Evolutionary conservation across 1,140 invertebrate genomes (phyloP).

Genomic region (Hylaeus anthracinus): DNA sequence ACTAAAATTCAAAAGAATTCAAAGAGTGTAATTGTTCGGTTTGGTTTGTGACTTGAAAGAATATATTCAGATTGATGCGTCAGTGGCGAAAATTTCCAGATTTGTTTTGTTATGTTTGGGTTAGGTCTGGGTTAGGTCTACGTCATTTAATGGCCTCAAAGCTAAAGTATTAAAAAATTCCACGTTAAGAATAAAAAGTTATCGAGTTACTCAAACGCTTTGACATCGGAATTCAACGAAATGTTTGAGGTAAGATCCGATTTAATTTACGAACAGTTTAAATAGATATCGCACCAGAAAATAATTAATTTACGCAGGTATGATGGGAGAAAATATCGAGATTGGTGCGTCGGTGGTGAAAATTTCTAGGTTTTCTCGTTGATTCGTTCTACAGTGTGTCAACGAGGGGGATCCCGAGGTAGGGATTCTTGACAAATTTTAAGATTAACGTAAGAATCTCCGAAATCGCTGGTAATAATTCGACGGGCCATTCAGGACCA

Average conservation of each 20-base stretch:
- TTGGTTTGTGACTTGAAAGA: not conserved
- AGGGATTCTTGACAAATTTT: slow-evolving; percentile 60
- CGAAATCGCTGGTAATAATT: slow-evolving; percentile 63
- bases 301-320: not conserved
- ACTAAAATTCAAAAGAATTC: too few species aligned
- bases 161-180: too few species aligned
- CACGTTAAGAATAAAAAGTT: too few species aligned
- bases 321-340: not conserved
- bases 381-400: not conserved
- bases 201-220: too few species aligned
- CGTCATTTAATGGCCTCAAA: too few species aligned
- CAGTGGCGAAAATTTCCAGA: not conserved
- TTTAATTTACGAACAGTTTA: too few species aligned
- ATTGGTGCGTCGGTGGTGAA: not conserved
- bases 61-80: not conserved
- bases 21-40: too few species aligned
- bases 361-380: not conserved
- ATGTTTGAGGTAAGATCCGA: too few species aligned
- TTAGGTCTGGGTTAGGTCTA: too few species aligned
- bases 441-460: slow-evolving; percentile 62
- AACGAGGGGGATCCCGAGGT: not conserved
- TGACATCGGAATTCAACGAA: too few species aligned
- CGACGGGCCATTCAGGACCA: slow-evolving; percentile 59
- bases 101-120: not conserved
- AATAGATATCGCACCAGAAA: too few species aligned